Conservation (phyloP, 1,140 invertebrate species). For the Sitobion miscanthi region DNA sequence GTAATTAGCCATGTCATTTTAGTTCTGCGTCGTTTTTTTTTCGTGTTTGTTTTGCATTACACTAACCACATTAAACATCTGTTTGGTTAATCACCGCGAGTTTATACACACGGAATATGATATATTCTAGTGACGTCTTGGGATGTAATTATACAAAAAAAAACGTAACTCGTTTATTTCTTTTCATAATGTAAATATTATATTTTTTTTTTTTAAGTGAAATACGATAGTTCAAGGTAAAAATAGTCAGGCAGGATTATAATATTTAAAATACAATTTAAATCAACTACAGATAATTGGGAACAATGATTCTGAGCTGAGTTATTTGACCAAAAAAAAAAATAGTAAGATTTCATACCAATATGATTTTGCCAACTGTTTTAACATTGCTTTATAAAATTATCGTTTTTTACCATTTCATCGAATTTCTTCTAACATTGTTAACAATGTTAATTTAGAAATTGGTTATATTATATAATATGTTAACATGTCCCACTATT, state of each 20-base stretch:
- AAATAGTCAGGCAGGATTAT: background rate
- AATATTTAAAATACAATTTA: background rate
- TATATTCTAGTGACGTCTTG: conserved; percentile 24
- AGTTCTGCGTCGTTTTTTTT: background rate
- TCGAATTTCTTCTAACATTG: background rate
- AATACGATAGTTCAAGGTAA: background rate
- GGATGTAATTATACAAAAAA: background rate
- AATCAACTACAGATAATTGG: background rate
- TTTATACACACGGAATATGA: background rate
- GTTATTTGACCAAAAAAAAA: background rate
- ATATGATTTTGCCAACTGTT: background rate
- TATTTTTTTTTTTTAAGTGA: background rate
- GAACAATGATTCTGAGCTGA: background rate
- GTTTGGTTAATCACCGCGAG: conserved; percentile 26
- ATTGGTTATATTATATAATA: background rate
- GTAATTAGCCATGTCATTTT: conserved; percentile 41
- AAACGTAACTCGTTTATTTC: background rate
- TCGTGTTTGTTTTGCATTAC: background rate
- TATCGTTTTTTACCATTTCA: background rate
- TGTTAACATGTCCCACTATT: background rate
- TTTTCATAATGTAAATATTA: background rate
- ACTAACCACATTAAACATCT: conserved; percentile 33
- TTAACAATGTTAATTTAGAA: background rate
- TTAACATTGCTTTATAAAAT: background rate
- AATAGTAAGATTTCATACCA: background rate